Conservation (phyloP, 2,888 invertebrate species). For the Chydorus sphaericus region DNA sequence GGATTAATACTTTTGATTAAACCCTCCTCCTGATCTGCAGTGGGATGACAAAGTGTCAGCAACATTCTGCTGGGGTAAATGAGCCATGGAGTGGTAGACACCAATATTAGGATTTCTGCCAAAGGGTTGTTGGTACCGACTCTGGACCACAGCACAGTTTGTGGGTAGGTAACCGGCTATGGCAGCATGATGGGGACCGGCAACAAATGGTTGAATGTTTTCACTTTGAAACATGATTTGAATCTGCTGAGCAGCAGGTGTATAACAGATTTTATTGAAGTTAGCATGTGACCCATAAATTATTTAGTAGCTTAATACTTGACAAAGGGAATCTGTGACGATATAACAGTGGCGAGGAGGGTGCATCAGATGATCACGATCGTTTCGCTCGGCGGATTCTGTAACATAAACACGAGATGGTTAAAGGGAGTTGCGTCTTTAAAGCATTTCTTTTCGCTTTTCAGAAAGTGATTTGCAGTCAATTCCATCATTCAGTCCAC, state of each 20-base stretch:
- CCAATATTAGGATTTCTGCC: not conserved
- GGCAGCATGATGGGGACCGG: too few species aligned
- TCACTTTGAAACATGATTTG: slow-evolving; percentile 6
- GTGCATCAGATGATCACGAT: slow-evolving; percentile 4
- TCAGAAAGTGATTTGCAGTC: too few species aligned
- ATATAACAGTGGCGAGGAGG: slow-evolving; percentile 5
- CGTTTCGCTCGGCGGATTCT: too few species aligned
- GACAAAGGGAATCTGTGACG: not conserved
- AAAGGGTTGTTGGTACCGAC: not conserved
- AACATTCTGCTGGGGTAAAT: too few species aligned
- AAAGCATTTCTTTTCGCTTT: too few species aligned
- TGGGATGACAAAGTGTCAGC: not conserved
- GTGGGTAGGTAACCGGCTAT: not conserved
- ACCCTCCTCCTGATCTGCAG: not conserved
- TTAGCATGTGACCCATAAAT: too few species aligned
- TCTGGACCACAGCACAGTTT: not conserved
- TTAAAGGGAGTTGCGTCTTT: too few species aligned
- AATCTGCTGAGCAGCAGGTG: not conserved
- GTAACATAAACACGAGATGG: too few species aligned
- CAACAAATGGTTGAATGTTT: not conserved
- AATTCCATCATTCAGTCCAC: too few species aligned
- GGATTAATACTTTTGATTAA: not conserved
- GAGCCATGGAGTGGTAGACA: too few species aligned
- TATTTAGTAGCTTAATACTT: too few species aligned
- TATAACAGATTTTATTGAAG: not conserved